Evolutionary conservation across 2,888 invertebrate species (phyloP).

Genomic region (Caenorhabditis japonica): DNA sequence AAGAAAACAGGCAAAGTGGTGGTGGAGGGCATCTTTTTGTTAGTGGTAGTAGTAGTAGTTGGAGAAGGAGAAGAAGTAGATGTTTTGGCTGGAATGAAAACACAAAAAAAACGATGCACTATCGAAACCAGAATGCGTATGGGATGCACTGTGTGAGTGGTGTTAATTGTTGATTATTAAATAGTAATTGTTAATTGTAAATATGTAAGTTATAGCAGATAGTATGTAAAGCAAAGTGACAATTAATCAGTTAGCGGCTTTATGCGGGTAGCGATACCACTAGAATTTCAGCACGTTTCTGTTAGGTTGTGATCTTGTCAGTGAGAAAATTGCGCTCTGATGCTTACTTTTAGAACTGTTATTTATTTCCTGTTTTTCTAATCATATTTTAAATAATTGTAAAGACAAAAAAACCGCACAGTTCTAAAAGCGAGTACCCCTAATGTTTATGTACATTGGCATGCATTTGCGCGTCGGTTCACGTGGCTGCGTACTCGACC

Average conservation of each 20-base stretch:
- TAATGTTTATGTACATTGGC: no score
- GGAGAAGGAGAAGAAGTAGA: slow-evolving; percentile 14
- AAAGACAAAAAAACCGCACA: no score
- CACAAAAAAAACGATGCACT: no score
- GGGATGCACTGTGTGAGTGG: slow-evolving; percentile 7
- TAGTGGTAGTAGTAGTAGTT: slow-evolving; percentile 22
- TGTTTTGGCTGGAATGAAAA: slow-evolving; percentile 38
- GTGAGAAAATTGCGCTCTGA: no score
- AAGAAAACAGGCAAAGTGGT: slow-evolving; percentile 51
- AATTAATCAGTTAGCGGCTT: slow-evolving; percentile 38
- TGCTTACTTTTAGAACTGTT: no score
- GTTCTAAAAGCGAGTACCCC: no score
- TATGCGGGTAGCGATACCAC: slow-evolving; percentile 29
- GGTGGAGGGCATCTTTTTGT: slow-evolving; percentile 23
- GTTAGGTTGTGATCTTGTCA: no score
- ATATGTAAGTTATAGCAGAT: not conserved
- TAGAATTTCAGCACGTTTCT: no score
- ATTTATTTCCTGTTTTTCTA: no score
- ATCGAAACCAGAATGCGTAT: slow-evolving; percentile 19
- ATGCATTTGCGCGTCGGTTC: no score
- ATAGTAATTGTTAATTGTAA: slow-evolving; percentile 1
- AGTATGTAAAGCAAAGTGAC: not conserved
- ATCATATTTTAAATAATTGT: no score
- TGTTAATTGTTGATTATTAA: slow-evolving; percentile 10
- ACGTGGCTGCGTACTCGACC: no score